Conservation (phyloP, 2,113 vertebrate genomes). For the Macquaria australasica region DNA sequence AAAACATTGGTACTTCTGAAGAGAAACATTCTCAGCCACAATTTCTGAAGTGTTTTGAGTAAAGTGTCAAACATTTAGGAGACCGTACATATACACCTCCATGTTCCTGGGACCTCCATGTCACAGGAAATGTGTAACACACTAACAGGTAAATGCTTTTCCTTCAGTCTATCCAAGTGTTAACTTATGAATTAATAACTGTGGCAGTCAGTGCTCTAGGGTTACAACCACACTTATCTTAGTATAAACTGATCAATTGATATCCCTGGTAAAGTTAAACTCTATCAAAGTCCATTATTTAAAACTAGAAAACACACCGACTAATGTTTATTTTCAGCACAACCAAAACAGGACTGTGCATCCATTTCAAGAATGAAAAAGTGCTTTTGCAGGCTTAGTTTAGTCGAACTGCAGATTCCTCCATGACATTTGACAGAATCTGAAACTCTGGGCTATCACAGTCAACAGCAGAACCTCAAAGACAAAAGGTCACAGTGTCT, state of each 20-base stretch:
- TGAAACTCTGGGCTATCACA: neutral
- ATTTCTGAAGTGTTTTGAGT: slow-evolving; percentile 19
- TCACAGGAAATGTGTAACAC: slow-evolving; percentile 7
- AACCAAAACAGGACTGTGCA: neutral
- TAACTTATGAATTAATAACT: neutral
- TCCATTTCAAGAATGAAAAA: neutral
- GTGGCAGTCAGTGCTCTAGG: neutral
- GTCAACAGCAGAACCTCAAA: slow-evolving; percentile 25
- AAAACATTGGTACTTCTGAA: slow-evolving; percentile 55
- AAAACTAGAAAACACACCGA: neutral
- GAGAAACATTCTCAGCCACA: slow-evolving; percentile 39
- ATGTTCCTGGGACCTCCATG: neutral
- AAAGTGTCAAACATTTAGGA: slow-evolving; percentile 18
- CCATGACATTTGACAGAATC: slow-evolving; percentile 31
- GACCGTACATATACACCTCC: neutral
- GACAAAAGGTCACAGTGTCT: slow-evolving; percentile 27
- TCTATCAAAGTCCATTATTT: neutral
- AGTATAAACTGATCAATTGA: neutral
- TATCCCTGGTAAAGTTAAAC: neutral
- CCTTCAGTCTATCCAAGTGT: neutral
- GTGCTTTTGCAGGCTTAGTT: neutral
- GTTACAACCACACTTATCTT: neutral
- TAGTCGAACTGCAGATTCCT: slow-evolving; percentile 9
- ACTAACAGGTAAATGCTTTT: neutral
- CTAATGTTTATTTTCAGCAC: neutral